Conservation (phyloP, 2,113 vertebrate species). For the Oncorhynchus keta region DNA sequence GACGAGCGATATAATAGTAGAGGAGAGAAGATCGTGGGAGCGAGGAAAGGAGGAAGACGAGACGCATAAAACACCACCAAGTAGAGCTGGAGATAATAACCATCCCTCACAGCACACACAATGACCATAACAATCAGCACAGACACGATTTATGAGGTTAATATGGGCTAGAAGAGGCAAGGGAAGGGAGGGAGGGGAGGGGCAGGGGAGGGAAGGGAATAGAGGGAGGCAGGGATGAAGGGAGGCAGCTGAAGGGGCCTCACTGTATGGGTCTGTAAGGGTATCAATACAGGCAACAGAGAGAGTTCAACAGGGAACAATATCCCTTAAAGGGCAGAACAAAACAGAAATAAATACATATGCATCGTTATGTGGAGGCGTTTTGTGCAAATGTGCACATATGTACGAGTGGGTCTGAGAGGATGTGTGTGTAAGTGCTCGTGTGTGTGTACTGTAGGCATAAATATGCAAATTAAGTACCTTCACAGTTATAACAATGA, state of each 20-base stretch:
- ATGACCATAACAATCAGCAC: constrained; percentile 77
- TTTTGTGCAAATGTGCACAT: neutral
- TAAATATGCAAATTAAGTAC: constrained; percentile 54
- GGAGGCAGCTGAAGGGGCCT: no score
- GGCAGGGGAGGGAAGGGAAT: constrained; percentile 22
- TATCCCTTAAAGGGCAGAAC: neutral
- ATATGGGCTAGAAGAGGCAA: constrained; percentile 60
- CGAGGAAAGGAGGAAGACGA: constrained; percentile 37
- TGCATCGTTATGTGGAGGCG: neutral
- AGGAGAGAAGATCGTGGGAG: neutral
- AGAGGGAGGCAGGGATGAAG: no score
- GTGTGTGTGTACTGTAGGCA: constrained; percentile 16
- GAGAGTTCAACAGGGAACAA: neutral
- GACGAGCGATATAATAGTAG: neutral
- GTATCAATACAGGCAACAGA: constrained; percentile 37
- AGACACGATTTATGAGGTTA: constrained; percentile 74
- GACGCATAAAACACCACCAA: constrained; percentile 70
- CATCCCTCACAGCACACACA: constrained; percentile 77
- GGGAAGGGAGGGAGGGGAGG: constrained; percentile 5
- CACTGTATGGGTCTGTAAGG: constrained; percentile 27
- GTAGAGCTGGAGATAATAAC: constrained; percentile 72
- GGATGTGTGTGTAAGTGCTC: neutral
- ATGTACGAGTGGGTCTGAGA: constrained; percentile 1
- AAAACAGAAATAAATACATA: constrained; percentile 13
- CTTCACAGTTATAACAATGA: constrained; percentile 34